Evolutionary conservation across 1,140 invertebrate genomes (phyloP).

Genomic region (Lordiphosa stackelbergi): DNA sequence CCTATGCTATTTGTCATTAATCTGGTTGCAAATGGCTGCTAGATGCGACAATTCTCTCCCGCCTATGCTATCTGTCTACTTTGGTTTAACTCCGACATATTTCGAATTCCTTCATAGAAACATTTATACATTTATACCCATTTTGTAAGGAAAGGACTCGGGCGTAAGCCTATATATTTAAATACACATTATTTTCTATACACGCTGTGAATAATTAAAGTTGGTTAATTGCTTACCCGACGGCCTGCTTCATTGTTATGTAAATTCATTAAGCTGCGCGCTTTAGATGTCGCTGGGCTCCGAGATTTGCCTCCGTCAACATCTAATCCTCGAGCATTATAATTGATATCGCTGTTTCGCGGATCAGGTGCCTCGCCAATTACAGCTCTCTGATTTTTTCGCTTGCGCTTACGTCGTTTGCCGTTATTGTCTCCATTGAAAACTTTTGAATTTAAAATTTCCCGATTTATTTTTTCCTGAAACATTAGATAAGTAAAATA

Average conservation of each 20-base stretch:
- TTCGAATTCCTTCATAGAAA: too few species aligned
- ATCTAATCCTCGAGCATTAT: slow-evolving; percentile 10
- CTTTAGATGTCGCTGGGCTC: slow-evolving; percentile 80
- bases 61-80: too few species aligned
- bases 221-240: slow-evolving; percentile 82
- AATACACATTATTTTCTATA: neutral
- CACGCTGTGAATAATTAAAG: too few species aligned
- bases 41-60: too few species aligned
- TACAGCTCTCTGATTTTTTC: slow-evolving; percentile 72
- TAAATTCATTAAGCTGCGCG: slow-evolving; percentile 92
- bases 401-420: slow-evolving; percentile 54
- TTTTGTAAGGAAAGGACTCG: too few species aligned
- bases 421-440: slow-evolving; percentile 45
- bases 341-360: slow-evolving; percentile 12
- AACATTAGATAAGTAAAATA: slow-evolving; percentile 1
- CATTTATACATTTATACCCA: too few species aligned
- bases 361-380: slow-evolving; percentile 34
- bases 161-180: too few species aligned
- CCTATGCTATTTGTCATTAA: too few species aligned
- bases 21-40: too few species aligned
- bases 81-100: too few species aligned
- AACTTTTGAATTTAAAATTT: slow-evolving; percentile 74
- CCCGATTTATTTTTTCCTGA: slow-evolving; percentile 76
- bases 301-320: slow-evolving; percentile 58
- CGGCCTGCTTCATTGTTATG: slow-evolving; percentile 97